Percentiles rank a stretch among this genome's conserved stretches.
Conservation (phyloP, 2,113 vertebrate species). For the Labrus mixtus region DNA sequence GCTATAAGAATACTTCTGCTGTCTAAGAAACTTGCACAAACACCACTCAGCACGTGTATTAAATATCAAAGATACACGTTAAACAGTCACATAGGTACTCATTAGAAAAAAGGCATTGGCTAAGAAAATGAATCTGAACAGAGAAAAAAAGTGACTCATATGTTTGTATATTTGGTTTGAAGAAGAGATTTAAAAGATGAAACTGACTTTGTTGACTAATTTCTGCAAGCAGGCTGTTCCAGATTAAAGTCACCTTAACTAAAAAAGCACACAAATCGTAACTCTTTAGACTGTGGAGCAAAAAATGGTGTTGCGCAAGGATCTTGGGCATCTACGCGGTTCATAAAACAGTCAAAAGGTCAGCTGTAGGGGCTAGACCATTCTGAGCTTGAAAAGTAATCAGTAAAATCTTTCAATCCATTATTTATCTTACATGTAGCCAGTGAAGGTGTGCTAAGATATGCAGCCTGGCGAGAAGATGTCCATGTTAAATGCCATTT, state of each 20-base stretch:
- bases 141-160: too few species aligned
- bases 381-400: neutral
- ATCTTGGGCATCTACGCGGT: neutral
- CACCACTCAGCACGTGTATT: too few species aligned
- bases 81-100: too few species aligned
- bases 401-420: neutral
- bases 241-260: neutral
- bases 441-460: neutral
- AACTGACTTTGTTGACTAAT: neutral
- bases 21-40: too few species aligned
- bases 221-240: neutral
- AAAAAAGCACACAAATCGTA: neutral
- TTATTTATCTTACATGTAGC: neutral
- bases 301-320: neutral
- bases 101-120: too few species aligned
- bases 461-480: neutral
- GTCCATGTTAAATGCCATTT: neutral
- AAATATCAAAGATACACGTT: too few species aligned
- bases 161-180: too few species aligned
- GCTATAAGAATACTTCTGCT: too few species aligned
- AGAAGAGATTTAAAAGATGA: neutral
- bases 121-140: too few species aligned
- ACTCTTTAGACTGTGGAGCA: neutral
- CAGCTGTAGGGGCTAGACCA: neutral
- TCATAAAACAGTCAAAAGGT: neutral